Conservation (phyloP, 2,113 vertebrate genomes). For the Pitta sordida region DNA sequence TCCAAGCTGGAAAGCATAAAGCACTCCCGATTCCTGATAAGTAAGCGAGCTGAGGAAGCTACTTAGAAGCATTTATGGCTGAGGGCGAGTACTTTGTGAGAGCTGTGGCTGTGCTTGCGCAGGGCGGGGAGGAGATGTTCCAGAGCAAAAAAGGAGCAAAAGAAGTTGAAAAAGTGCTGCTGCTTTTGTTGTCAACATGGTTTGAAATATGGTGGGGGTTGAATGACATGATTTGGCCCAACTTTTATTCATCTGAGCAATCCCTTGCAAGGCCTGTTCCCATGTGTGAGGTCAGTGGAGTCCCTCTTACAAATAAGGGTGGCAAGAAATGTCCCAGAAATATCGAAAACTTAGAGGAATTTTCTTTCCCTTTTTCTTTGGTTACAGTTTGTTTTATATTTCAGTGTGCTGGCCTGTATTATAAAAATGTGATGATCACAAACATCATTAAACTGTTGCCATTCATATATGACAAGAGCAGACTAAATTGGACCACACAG, state of each 20-base stretch:
- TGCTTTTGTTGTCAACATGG: background rate
- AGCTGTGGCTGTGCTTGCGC: slow-evolving; percentile 56
- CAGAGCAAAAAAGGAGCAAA: slow-evolving; percentile 66
- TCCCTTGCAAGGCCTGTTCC: background rate
- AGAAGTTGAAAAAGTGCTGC: background rate
- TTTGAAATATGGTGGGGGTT: slow-evolving; percentile 15
- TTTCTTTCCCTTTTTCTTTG: background rate
- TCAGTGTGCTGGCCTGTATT: background rate
- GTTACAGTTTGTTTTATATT: background rate
- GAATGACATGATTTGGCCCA: background rate
- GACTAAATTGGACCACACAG: background rate
- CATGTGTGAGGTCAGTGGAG: background rate
- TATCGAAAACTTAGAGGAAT: background rate
- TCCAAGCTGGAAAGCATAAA: slow-evolving; percentile 66
- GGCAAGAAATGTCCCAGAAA: background rate
- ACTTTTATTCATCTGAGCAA: background rate
- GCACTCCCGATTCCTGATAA: slow-evolving; percentile 60
- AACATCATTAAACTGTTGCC: background rate
- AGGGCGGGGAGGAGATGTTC: background rate
- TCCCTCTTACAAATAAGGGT: background rate
- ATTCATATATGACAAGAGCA: background rate
- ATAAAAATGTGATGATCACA: background rate
- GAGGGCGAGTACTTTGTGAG: slow-evolving; percentile 43
- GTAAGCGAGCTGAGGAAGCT: slow-evolving; percentile 44
- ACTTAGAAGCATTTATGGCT: slow-evolving; percentile 67